Conservation (phyloP, 2,888 invertebrate species). For the Drosophila formosana region DNA sequence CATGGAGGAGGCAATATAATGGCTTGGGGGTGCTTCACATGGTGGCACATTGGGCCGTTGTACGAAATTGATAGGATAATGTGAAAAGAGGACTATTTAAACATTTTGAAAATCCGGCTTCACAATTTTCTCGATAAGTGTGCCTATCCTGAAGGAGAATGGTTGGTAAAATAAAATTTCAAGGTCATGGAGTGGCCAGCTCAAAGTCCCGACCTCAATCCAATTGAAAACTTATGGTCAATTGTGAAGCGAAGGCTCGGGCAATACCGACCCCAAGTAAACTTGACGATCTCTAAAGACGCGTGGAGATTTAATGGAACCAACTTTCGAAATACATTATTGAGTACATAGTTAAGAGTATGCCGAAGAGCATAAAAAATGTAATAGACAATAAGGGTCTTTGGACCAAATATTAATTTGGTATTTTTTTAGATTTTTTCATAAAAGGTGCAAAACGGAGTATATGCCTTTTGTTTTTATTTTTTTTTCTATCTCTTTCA, state of each 20-base stretch:
- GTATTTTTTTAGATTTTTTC: too few species aligned
- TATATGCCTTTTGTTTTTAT: too few species aligned
- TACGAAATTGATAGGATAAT: not conserved
- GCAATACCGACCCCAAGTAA: not conserved
- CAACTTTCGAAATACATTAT: too few species aligned
- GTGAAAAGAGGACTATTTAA: not conserved
- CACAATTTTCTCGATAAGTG: constrained; percentile 10
- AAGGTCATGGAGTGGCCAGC: constrained; percentile 6
- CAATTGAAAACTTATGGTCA: constrained; percentile 5
- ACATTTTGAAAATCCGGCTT: constrained; percentile 16
- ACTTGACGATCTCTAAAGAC: not conserved
- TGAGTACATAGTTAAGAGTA: too few species aligned
- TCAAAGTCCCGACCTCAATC: constrained; percentile 11
- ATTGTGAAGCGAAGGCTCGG: not conserved
- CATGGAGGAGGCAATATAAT: constrained; percentile 14
- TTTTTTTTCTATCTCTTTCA: too few species aligned
- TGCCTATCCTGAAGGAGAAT: constrained; percentile 2
- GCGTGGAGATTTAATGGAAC: not conserved
- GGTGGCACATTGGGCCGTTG: constrained; percentile 12
- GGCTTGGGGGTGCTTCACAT: constrained; percentile 17
- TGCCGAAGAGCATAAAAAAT: too few species aligned
- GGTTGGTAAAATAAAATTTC: too few species aligned
- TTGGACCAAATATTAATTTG: too few species aligned
- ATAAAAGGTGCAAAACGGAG: too few species aligned
- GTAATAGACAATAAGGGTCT: too few species aligned